phyloP scores from a whole-genome alignment of 2,888 invertebrate genomes.

The Lutraria lutraria region DNA sequence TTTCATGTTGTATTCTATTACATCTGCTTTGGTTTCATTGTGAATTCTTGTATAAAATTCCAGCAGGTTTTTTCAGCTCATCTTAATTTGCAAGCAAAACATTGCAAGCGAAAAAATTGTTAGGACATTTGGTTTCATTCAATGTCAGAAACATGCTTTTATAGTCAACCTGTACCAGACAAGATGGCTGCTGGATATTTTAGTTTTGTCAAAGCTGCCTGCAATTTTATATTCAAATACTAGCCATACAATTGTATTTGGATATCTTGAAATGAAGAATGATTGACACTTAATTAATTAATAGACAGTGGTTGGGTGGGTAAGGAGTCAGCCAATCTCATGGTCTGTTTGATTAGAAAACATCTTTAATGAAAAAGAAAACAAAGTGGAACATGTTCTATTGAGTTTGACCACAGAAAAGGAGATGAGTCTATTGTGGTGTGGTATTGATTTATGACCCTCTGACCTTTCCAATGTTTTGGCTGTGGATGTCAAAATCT shows the following conservation, averaged over 20 bases:
- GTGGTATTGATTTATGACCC: constrained; percentile 36
- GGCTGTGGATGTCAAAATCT: constrained; percentile 42
- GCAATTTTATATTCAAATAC: constrained; percentile 20
- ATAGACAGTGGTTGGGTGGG: not conserved
- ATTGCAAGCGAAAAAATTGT: not conserved
- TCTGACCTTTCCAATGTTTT: constrained; percentile 28
- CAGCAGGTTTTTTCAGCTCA: no score
- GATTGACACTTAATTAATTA: constrained; percentile 43
- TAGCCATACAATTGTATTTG: not conserved
- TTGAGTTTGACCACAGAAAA: constrained; percentile 29
- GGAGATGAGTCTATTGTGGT: constrained; percentile 34
- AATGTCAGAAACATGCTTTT: not conserved
- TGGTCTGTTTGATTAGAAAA: constrained; percentile 37
- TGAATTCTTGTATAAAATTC: no score
- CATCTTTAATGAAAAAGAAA: constrained; percentile 38
- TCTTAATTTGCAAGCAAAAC: not conserved
- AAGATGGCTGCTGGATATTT: not conserved
- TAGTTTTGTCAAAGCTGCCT: not conserved
- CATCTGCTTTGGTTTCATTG: no score
- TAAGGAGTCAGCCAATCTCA: constrained; percentile 30
- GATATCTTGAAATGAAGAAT: constrained; percentile 16
- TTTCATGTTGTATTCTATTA: no score
- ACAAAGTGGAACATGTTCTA: constrained; percentile 37
- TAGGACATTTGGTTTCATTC: not conserved
- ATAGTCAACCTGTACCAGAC: not conserved